Conservation (phyloP, 37 sponge, comb jelly and placozoan genomes). For the Beroe ovata region DNA sequence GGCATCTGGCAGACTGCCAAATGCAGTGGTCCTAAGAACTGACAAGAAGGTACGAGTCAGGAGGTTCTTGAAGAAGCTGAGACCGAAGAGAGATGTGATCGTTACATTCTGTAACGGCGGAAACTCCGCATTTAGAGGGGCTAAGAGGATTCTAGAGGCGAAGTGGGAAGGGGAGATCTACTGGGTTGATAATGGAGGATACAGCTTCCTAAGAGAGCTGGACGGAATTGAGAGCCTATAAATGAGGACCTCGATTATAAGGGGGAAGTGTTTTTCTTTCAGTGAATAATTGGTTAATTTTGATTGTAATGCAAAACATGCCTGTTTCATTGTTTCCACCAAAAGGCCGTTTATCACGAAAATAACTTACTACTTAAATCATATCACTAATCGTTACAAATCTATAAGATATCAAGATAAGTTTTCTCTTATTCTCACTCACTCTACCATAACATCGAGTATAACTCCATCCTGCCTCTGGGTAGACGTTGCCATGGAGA, state of each 20-base stretch:
- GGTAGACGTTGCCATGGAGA: too few relatives aligned
- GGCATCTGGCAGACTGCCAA: not conserved
- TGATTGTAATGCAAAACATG: too few relatives aligned
- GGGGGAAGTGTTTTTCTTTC: too few relatives aligned
- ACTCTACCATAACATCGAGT: too few relatives aligned
- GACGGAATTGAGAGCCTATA: not conserved
- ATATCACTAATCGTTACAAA: too few relatives aligned
- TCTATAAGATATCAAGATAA: too few relatives aligned
- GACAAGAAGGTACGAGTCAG: slow-evolving; percentile 2
- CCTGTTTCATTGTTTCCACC: not conserved
- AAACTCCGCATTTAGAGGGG: slow-evolving; percentile 17
- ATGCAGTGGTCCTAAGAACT: not conserved
- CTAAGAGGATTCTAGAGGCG: not conserved
- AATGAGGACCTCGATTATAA: too few relatives aligned
- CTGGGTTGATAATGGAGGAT: slow-evolving; percentile 29
- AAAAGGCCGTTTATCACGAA: too few relatives aligned
- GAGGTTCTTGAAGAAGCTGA: slow-evolving; percentile 39
- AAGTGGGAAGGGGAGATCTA: not conserved
- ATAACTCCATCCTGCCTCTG: too few relatives aligned
- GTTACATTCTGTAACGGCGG: slow-evolving; percentile 30
- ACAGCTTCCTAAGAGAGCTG: slow-evolving; percentile 4
- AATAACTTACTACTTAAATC: too few relatives aligned
- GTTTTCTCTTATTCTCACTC: too few relatives aligned
- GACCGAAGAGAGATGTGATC: not conserved
- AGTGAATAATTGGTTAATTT: too few relatives aligned